A percentile compares a stretch with the other conserved stretches of the same genome.
These are phyloP conservation scores for Tenualosa thibaudeaui DNA, from an alignment of 2,797 vertebrate genomes.

Conservation along the genomic window DNA sequence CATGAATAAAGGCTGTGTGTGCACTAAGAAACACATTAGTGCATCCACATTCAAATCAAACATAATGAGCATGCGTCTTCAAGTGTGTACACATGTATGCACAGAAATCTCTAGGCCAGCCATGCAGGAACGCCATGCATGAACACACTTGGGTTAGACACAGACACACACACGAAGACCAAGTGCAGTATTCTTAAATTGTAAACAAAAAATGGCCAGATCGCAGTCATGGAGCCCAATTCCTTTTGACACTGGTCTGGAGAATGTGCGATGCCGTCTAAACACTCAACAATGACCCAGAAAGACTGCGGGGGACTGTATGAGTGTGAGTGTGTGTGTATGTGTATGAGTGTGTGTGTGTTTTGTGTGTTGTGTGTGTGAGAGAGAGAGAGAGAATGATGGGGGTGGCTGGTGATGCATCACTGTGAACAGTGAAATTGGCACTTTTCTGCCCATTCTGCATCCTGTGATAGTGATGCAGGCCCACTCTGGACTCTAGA, in stretches of 20 bases:
- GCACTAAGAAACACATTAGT: not conserved
- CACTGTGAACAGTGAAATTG: conserved; percentile 57
- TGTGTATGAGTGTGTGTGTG: not conserved
- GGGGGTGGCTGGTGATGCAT: conserved; percentile 54
- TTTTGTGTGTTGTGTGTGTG: not conserved
- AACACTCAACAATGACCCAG: conserved; percentile 75
- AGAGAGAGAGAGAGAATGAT: not conserved
- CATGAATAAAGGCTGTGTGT: no score
- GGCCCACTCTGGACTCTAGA: not conserved
- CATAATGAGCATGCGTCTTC: not conserved
- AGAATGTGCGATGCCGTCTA: conserved; percentile 64
- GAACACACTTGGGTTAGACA: no score
- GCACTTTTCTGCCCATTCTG: conserved; percentile 55
- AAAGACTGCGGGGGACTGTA: conserved; percentile 53
- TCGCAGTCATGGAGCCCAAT: conserved; percentile 63
- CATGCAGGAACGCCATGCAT: not conserved
- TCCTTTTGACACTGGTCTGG: conserved; percentile 63
- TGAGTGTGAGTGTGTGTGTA: not conserved
- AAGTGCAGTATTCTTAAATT: conserved; percentile 20
- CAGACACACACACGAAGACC: conserved; percentile 14
- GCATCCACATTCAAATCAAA: not conserved
- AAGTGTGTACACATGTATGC: conserved; percentile 18
- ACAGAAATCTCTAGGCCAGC: conserved; percentile 21
- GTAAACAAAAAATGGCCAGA: conserved; percentile 46
- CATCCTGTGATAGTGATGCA: not conserved